These are phyloP conservation scores for Bunonema sp. DNA, from an alignment of 2,888 invertebrate species.

Conservation along the genomic window DNA sequence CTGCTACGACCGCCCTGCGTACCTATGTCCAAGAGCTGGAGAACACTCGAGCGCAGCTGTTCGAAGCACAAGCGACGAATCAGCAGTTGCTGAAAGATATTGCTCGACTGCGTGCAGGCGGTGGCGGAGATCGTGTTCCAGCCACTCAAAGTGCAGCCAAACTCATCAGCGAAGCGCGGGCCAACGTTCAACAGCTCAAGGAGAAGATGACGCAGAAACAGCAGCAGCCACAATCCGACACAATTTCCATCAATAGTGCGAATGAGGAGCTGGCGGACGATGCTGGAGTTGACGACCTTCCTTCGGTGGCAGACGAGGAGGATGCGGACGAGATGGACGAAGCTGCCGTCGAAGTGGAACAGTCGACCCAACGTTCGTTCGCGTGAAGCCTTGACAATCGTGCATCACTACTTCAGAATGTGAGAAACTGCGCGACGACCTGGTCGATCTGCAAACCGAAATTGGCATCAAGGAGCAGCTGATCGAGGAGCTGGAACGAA, in stretches of 20 bases:
- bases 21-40: slow-evolving; percentile 13
- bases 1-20: slow-evolving; percentile 10
- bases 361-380: neutral
- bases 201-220: slow-evolving; percentile 1
- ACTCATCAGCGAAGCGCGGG: too few species aligned
- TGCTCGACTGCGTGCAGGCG: too few species aligned
- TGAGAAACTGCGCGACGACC: slow-evolving; percentile 55
- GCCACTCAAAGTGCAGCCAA: too few species aligned
- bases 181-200: too few species aligned
- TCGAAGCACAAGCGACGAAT: slow-evolving; percentile 70
- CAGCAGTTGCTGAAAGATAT: slow-evolving; percentile 56
- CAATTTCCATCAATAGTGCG: too few species aligned
- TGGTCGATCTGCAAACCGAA: slow-evolving; percentile 75
- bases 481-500: slow-evolving; percentile 78
- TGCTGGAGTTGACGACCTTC: too few species aligned
- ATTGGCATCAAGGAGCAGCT: slow-evolving; percentile 83
- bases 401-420: slow-evolving; percentile 6
- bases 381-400: too few species aligned
- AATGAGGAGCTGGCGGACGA: too few species aligned
- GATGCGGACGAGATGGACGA: slow-evolving; percentile 52
- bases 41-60: slow-evolving; percentile 57
- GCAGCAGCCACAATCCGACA: neutral
- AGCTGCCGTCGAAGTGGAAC: slow-evolving; percentile 48
- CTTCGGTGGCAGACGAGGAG: too few species aligned
- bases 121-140: too few species aligned